Evolutionary conservation across 2,888 invertebrate genomes (phyloP).

Genomic region (Leptinotarsa rubiginosa): DNA sequence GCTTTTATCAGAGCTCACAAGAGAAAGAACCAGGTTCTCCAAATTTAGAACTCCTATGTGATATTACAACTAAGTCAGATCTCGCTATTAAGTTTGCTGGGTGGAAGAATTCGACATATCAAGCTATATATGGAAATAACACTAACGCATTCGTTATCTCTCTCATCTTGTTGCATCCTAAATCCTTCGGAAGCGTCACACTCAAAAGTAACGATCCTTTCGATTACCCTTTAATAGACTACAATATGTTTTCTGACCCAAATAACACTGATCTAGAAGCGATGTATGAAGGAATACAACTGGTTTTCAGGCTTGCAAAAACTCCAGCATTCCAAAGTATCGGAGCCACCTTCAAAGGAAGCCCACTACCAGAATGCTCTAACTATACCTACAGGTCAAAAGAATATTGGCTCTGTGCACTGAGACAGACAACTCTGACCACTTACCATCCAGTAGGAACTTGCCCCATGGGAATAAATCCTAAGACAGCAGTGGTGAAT

Average conservation of each 20-base stretch:
- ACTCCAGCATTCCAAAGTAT: slow-evolving; percentile 68
- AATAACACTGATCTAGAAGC: slow-evolving; percentile 65
- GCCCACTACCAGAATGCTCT: slow-evolving; percentile 63
- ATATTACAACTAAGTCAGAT: slow-evolving; percentile 6
- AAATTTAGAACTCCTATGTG: slow-evolving; percentile 27
- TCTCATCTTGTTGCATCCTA: slow-evolving; percentile 52
- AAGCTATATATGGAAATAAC: slow-evolving; percentile 58
- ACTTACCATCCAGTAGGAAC: slow-evolving; percentile 21
- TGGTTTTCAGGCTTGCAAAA: slow-evolving; percentile 64
- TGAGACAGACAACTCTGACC: slow-evolving; percentile 51
- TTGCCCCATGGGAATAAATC: slow-evolving; percentile 71
- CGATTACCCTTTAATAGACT: slow-evolving; percentile 71
- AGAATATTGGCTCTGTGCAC: slow-evolving; percentile 76
- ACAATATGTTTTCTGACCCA: slow-evolving; percentile 73
- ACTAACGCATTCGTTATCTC: slow-evolving; percentile 34
- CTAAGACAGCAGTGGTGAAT: slow-evolving; percentile 72
- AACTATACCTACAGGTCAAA: slow-evolving; percentile 68
- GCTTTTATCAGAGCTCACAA: slow-evolving; percentile 26
- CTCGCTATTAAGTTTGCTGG: slow-evolving; percentile 40
- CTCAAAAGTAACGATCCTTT: slow-evolving; percentile 45
- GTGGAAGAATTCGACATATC: slow-evolving; percentile 51
- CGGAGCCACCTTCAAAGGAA: slow-evolving; percentile 60
- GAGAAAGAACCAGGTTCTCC: background rate
- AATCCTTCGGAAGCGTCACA: slow-evolving; percentile 73
- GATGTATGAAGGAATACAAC: slow-evolving; percentile 68